These are phyloP conservation scores for Enhydra lutris DNA, from an alignment of 2,113 vertebrate species.

Conservation along the genomic window DNA sequence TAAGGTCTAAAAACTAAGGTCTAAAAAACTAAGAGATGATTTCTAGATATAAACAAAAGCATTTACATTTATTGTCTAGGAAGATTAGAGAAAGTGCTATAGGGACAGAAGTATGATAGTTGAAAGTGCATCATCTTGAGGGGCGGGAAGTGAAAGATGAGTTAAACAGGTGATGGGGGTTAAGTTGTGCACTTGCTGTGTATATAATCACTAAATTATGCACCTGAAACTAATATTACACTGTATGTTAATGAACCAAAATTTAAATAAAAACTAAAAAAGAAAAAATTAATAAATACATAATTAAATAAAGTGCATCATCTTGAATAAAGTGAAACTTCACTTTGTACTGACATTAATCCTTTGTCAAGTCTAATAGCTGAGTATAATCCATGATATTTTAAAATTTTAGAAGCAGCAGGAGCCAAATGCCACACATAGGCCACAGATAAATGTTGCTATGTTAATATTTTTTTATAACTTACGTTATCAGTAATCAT, in stretches of 20 bases:
- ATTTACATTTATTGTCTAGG: not conserved
- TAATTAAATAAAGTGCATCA: not conserved
- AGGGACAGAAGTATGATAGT: not conserved
- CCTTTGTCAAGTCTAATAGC: conserved; percentile 5
- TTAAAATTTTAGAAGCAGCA: not conserved
- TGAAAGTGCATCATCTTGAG: not conserved
- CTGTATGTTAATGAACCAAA: not conserved
- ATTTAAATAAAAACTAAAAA: not conserved
- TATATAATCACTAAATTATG: not conserved
- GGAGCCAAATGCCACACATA: not conserved
- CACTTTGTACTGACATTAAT: not conserved
- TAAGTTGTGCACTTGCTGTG: not conserved
- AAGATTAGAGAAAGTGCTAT: not conserved
- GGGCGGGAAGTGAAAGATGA: not conserved
- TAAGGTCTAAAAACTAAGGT: too few relatives aligned
- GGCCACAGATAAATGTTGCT: not conserved
- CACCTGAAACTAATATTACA: not conserved
- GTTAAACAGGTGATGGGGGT: not conserved
- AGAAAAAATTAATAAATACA: not conserved
- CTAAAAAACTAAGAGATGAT: not conserved
- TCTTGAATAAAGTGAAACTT: not conserved
- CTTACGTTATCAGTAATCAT: not conserved
- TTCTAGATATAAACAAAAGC: not conserved
- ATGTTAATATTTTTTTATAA: not conserved
- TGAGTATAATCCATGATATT: not conserved